Evolutionary conservation across 2,888 invertebrate species (phyloP).

Genomic region (Orthonychiurus folsomi): DNA sequence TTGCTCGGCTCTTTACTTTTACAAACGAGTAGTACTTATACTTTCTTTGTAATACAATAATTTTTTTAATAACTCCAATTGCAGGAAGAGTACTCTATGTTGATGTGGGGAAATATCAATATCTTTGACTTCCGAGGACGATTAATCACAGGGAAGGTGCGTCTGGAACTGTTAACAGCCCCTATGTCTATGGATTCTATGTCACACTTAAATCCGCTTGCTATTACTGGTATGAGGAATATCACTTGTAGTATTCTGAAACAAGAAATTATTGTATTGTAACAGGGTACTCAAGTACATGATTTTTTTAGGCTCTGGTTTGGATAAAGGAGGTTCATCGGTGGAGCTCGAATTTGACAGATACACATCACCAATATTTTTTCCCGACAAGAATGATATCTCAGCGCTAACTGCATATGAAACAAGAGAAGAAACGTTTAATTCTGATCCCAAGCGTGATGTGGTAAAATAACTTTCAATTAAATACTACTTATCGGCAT

Average conservation of each 20-base stretch:
- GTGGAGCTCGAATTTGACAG: conserved; percentile 48
- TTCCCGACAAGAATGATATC: conserved; percentile 45
- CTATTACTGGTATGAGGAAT: conserved; percentile 41
- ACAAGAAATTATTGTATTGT: no score
- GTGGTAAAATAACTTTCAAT: conserved; percentile 22
- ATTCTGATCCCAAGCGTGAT: conserved; percentile 44
- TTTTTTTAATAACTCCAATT: conserved; percentile 16
- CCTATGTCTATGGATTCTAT: conserved; percentile 43
- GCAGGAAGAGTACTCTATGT: conserved; percentile 46
- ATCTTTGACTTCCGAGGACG: conserved; percentile 50
- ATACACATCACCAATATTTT: conserved; percentile 45
- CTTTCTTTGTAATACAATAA: conserved; percentile 8
- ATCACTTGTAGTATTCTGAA: no score
- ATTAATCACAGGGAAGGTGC: conserved; percentile 47
- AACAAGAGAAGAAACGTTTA: conserved; percentile 29
- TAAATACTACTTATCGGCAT: no score
- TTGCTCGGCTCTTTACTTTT: no score
- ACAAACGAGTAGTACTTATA: conserved; percentile 14
- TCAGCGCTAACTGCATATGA: conserved; percentile 43
- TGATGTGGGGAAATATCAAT: conserved; percentile 52
- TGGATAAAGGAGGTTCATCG: conserved; percentile 46
- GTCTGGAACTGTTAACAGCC: conserved; percentile 48
- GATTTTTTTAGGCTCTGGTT: conserved; percentile 48
- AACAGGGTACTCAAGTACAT: no score
- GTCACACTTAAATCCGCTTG: conserved; percentile 40